Evolutionary conservation across 2,888 invertebrate species (phyloP).

Genomic region (Tipula vernalis): DNA sequence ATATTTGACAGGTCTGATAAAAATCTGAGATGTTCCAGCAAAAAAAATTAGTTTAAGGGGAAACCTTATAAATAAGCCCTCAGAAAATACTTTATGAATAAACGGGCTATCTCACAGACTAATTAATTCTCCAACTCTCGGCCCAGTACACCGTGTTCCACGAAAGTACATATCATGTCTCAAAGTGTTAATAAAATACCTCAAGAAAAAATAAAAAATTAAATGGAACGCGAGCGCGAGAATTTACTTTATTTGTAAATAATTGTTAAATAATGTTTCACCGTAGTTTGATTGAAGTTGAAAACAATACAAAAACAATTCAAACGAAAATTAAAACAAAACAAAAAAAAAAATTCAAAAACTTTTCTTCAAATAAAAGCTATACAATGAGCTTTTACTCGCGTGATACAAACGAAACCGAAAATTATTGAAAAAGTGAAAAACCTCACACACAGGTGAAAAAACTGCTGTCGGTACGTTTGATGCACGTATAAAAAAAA

Average conservation of each 20-base stretch:
- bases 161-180: too few relatives aligned
- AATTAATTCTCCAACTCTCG: too few relatives aligned
- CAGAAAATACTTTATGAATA: too few relatives aligned
- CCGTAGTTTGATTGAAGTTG: neutral
- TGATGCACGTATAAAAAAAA: neutral
- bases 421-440: neutral
- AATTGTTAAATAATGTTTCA: neutral
- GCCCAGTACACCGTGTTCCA: too few relatives aligned
- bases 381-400: neutral
- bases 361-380: neutral
- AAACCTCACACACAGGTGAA: neutral
- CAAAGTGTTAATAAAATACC: too few relatives aligned
- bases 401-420: neutral
- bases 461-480: neutral
- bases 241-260: neutral
- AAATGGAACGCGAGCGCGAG: neutral
- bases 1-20: too few relatives aligned
- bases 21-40: too few relatives aligned
- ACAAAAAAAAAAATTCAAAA: neutral
- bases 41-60: too few relatives aligned
- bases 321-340: neutral
- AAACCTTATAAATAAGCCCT: too few relatives aligned
- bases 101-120: too few relatives aligned
- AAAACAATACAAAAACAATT: neutral
- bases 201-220: neutral